Evolutionary conservation across 1,140 invertebrate genomes (phyloP).

Genomic region (Planococcus citri): DNA sequence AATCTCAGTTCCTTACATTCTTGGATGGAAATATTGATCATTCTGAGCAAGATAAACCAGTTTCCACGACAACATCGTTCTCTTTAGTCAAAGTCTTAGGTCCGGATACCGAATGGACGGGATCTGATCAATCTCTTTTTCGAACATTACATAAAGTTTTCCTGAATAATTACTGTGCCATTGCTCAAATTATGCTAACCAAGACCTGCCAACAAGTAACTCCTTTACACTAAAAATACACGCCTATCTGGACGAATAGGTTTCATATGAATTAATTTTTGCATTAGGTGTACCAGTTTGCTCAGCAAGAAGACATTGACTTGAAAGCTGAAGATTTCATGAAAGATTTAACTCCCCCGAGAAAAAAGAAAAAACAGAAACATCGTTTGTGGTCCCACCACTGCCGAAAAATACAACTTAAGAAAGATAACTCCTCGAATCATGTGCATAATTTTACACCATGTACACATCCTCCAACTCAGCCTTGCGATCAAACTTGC

Average conservation of each 20-base stretch:
- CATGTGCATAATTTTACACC: conserved; percentile 85
- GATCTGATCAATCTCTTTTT: conserved; percentile 85
- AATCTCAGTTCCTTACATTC: neutral
- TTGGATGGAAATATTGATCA: neutral
- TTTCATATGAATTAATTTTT: neutral
- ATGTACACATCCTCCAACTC: conserved; percentile 77
- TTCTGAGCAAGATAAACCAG: conserved; percentile 23
- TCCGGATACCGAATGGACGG: conserved; percentile 53
- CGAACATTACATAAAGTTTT: conserved; percentile 81
- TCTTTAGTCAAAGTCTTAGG: conserved; percentile 28
- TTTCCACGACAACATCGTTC: conserved; percentile 28
- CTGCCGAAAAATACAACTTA: conserved; percentile 83
- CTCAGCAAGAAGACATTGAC: conserved; percentile 74
- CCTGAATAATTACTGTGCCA: conserved; percentile 83
- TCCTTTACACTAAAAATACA: neutral
- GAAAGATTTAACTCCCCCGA: conserved; percentile 61
- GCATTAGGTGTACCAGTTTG: conserved; percentile 57
- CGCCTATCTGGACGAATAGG: neutral
- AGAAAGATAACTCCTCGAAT: conserved; percentile 61
- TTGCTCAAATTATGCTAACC: conserved; percentile 83
- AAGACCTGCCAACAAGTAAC: conserved; percentile 84
- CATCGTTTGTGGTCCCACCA: conserved; percentile 90
- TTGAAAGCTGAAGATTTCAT: conserved; percentile 60
- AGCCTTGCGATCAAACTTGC: conserved; percentile 78
- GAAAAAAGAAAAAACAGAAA: conserved; percentile 89